Evolutionary conservation across 1,140 invertebrate species (phyloP).

Genomic region (Theocolax elegans): DNA sequence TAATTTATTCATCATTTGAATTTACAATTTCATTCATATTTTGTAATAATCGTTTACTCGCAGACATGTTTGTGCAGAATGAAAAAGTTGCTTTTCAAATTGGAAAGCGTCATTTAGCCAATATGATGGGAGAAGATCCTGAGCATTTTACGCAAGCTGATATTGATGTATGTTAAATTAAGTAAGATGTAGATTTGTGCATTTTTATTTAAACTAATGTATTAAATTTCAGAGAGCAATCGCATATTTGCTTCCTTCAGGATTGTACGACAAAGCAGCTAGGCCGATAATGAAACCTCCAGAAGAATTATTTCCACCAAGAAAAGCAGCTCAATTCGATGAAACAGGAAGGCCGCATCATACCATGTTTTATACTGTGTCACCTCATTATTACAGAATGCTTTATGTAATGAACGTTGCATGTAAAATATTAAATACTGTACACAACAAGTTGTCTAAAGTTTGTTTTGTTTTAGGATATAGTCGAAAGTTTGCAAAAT

Average conservation of each 20-base stretch:
- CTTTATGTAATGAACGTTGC: too few species aligned
- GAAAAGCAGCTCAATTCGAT: slow-evolving; percentile 92
- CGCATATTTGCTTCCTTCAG: slow-evolving; percentile 91
- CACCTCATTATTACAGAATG: slow-evolving; percentile 84
- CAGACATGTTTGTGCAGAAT: neutral
- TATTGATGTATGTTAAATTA: slow-evolving; percentile 75
- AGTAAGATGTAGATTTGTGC: slow-evolving; percentile 14
- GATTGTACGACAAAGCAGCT: slow-evolving; percentile 83
- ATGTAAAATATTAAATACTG: slow-evolving; percentile 50
- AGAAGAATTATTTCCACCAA: slow-evolving; percentile 83
- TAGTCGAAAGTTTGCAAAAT: slow-evolving; percentile 73
- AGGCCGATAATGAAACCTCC: slow-evolving; percentile 89
- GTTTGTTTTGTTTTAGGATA: slow-evolving; percentile 53
- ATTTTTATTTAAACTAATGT: slow-evolving; percentile 38
- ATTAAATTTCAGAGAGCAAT: slow-evolving; percentile 80
- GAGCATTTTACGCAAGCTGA: slow-evolving; percentile 89
- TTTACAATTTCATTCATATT: neutral
- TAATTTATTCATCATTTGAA: neutral
- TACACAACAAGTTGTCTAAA: slow-evolving; percentile 15
- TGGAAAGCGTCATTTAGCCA: slow-evolving; percentile 94
- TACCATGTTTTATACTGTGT: slow-evolving; percentile 89
- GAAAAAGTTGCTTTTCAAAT: slow-evolving; percentile 56
- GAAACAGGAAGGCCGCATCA: slow-evolving; percentile 87
- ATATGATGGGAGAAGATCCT: slow-evolving; percentile 96
- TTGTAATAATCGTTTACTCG: too few species aligned